phyloP scores from a whole-genome alignment of 2,113 vertebrate genomes.

The Halichoerus grypus region DNA sequence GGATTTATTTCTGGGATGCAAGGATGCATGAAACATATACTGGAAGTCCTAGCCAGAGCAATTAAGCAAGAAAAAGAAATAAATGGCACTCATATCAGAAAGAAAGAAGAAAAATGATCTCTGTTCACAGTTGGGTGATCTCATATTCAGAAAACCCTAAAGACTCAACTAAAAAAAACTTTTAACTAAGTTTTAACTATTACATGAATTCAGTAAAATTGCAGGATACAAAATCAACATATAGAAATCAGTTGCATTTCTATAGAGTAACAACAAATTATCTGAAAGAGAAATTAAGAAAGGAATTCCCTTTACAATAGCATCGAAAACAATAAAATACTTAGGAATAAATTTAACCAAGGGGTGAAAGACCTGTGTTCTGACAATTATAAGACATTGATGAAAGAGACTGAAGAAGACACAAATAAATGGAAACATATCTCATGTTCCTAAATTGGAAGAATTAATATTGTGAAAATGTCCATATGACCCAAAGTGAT shows the following conservation, averaged over 20 bases:
- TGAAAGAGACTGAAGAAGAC: background rate
- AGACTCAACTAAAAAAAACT: background rate
- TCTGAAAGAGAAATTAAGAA: slow-evolving; percentile 1
- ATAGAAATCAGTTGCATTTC: background rate
- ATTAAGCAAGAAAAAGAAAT: background rate
- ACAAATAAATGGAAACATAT: background rate
- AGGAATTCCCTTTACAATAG: background rate
- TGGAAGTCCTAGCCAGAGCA: background rate
- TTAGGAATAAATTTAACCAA: background rate
- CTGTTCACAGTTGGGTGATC: background rate
- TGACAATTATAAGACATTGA: background rate
- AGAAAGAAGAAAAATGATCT: background rate
- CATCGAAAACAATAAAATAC: background rate
- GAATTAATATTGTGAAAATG: background rate
- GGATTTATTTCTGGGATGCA: background rate
- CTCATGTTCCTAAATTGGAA: background rate
- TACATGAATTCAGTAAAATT: background rate
- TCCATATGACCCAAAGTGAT: background rate
- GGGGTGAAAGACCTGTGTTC: background rate
- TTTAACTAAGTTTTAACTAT: background rate
- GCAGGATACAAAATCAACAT: background rate
- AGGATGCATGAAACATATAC: background rate
- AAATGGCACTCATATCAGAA: background rate
- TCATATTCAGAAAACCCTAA: background rate
- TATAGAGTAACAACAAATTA: background rate